Base-by-base conservation (phyloP, 2,888 invertebrate species). In the Melanchra persicariae region DNA sequence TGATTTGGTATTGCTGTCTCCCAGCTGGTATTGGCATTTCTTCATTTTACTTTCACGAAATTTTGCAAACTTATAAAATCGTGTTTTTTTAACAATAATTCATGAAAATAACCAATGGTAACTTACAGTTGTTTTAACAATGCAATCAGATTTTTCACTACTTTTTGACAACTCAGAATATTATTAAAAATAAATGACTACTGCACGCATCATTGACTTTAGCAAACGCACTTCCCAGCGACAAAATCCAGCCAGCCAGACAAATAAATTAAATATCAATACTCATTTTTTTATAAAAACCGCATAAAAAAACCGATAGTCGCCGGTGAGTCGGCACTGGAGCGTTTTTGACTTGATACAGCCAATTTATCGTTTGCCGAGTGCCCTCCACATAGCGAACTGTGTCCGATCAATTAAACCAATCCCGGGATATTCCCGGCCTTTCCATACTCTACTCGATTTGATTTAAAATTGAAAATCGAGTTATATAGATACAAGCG, bases 331-430 rank as follows among this genome's bases (percentile, higher is more conserved):
- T 81, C 74, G 54, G 73, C 65, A 70, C 59, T 67, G 62, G 77
- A 77, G 55, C 66, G 71, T 75, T 78, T 82, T 77, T 74, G 77
- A 86, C 77, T 86, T 80, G 81, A 80, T 81, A 79, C 80, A 84
- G 75, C 85, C 85, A 86, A 85, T 85, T 84, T 72, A 81, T 84
- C 81, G 81, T 81, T 75, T 66, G 59, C 64, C 55, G 74, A 86
- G 86, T 81, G 65, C 81, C 58, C 86, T 85, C 67, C 78, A 81
- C 77, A 78, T 70, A 74, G 77, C 74, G 49, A 78, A 82, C 83
- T 82, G 81, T 85, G 79, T 85, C 75, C 85, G 85, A 85, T 85
- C 86, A 85, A 85, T 85, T 85, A 86, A 75, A 79, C 81, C 79
- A 81, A 86, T 86, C 79, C 85, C 83, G 73, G 77, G 61, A 83